Percentiles rank a stretch among this genome's conserved stretches.
Conservation (phyloP, 2,797 vertebrate genomes). For the Meda fulgida region DNA sequence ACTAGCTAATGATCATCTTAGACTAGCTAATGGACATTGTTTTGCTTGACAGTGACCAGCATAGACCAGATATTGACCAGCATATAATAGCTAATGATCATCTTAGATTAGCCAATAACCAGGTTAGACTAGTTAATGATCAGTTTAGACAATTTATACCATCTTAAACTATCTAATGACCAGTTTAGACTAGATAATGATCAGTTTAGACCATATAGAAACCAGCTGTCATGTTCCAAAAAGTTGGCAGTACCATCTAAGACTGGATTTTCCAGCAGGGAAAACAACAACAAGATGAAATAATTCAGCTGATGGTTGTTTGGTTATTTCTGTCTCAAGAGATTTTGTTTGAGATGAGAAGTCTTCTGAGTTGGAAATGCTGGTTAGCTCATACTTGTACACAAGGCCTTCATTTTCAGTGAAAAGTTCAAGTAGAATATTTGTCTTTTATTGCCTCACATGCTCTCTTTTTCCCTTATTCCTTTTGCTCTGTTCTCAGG, state of each 20-base stretch:
- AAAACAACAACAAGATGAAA: neutral
- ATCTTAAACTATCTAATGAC: no score
- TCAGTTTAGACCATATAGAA: neutral
- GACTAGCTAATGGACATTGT: neutral
- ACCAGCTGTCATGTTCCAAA: constrained; percentile 6
- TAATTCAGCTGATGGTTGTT: constrained; percentile 8
- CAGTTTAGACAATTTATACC: neutral
- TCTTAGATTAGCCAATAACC: neutral
- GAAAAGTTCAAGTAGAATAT: constrained; percentile 23
- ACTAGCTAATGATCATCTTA: neutral
- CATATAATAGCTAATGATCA: no score
- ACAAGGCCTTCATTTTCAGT: neutral
- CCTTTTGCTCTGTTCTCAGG: constrained; percentile 64
- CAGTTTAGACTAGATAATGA: neutral
- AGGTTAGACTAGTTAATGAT: neutral
- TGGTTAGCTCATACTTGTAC: constrained; percentile 16
- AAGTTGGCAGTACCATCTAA: neutral
- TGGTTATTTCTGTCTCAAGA: constrained; percentile 26
- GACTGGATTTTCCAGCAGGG: constrained; percentile 3
- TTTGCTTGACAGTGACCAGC: neutral
- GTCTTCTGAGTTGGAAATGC: neutral
- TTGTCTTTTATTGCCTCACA: constrained; percentile 23
- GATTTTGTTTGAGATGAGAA: neutral
- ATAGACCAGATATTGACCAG: neutral
- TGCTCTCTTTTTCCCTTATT: constrained; percentile 51